Conservation (phyloP, 2,888 invertebrate species). For the Plutella xylostella region DNA sequence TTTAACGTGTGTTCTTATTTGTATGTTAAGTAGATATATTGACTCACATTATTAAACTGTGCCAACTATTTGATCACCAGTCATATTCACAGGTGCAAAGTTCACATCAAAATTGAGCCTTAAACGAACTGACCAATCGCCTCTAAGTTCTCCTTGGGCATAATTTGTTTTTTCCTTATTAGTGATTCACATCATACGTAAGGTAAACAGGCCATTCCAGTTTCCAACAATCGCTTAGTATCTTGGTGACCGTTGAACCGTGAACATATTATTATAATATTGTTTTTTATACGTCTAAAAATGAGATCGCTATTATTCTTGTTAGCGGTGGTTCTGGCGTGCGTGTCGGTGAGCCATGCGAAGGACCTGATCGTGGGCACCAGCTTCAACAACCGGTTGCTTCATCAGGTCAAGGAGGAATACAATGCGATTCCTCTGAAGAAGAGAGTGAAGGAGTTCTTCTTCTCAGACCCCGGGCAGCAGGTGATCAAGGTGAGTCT, state of each 20-base stretch:
- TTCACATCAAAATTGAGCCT: too few species aligned
- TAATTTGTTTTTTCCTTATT: conserved; percentile 4
- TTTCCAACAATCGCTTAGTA: not conserved
- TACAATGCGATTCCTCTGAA: conserved; percentile 55
- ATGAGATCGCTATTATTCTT: conserved; percentile 46
- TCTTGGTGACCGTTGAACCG: not conserved
- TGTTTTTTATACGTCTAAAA: conserved; percentile 16
- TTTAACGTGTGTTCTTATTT: too few species aligned
- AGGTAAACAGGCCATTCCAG: conserved; percentile 5
- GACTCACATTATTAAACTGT: too few species aligned
- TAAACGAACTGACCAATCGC: too few species aligned
- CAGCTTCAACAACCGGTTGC: conserved; percentile 49
- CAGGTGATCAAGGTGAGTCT: conserved; percentile 55
- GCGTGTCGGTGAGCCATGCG: conserved; percentile 35
- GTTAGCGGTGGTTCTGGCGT: conserved; percentile 35
- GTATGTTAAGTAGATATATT: too few species aligned
- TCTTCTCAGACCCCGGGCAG: conserved; percentile 54
- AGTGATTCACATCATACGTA: too few species aligned
- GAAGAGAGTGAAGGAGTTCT: conserved; percentile 58
- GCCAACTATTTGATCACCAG: too few species aligned
- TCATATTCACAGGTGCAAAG: too few species aligned
- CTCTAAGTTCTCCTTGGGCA: too few species aligned
- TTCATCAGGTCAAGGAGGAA: conserved; percentile 53
- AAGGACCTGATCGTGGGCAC: conserved; percentile 58
- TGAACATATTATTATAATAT: not conserved